Evolutionary conservation across 2,888 invertebrate genomes (phyloP), one percentile per base, ranked within the genome.

Genomic region (Eilema sororculum): DNA sequence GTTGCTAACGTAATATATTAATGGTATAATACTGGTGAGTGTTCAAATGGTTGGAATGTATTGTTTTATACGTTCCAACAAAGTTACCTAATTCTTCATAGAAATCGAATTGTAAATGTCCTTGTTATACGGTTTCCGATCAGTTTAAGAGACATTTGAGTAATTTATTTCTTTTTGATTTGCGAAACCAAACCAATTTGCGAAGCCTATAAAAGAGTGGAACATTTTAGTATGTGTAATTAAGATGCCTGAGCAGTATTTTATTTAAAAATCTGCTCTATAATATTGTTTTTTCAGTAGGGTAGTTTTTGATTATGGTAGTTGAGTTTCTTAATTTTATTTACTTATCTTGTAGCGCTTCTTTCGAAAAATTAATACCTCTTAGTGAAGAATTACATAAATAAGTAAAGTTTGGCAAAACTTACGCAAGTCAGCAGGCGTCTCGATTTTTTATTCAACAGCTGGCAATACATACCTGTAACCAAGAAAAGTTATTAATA

Each of bases 401-500:
- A 3, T 28, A 28, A 28, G 5, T 28, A 28, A 5, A 28, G 3
- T 28, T 3, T 28, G 24, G 22, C 37, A 52, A 58, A 20, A 76
- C 78, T 78, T 76, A 79, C 78, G 0, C 66, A 62, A 68, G 62
- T 41, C 66, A 13, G 28, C 25, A 16, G 57, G 9, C 22, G 3
- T 16, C 62, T 57, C 52, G 41, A 68, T 61, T 37, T 46, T 69
- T 73, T 62, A 65, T 62, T 6, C 58, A 74, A 72, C 52, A n/a
- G 63, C 65, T 61, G 71, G 58, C n/a, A 66, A 64, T 67, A 80
- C 80, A 71, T 81, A 81, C 80, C 80, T 81, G 80, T 65, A 81
- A 81, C 22, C 57, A 73, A 79, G 52, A 63, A 67, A 76, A 75
- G 69, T 63, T 64, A 46, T 76, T 64, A 81, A 68, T 76, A 79